These are phyloP conservation scores for Antheraea mylitta DNA, from an alignment of 1,140 invertebrate species.

Conservation along the genomic window DNA sequence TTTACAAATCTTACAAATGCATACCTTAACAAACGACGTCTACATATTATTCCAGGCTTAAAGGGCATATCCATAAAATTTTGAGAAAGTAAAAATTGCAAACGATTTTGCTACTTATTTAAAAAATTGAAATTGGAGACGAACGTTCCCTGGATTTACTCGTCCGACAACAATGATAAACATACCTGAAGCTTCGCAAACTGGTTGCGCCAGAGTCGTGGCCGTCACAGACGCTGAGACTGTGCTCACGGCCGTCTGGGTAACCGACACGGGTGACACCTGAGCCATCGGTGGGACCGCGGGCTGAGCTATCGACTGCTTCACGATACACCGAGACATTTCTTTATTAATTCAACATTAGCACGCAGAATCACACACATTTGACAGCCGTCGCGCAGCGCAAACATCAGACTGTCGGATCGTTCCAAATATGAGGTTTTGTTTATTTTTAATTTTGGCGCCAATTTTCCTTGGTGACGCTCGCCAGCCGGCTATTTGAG, in stretches of 20 bases:
- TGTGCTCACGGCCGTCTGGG: slow-evolving; percentile 29
- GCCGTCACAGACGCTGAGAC: slow-evolving; percentile 31
- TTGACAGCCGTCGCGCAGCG: slow-evolving; percentile 46
- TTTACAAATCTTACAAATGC: no score
- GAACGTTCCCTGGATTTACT: background rate
- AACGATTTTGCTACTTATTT: background rate
- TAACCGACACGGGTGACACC: slow-evolving; percentile 34
- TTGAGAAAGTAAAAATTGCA: background rate
- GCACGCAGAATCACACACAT: slow-evolving; percentile 40
- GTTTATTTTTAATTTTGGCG: slow-evolving; percentile 77
- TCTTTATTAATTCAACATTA: slow-evolving; percentile 26
- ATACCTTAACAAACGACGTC: no score
- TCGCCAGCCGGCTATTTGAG: slow-evolving; percentile 34
- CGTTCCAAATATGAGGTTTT: slow-evolving; percentile 73
- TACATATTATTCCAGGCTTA: no score
- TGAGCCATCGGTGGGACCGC: slow-evolving; percentile 33
- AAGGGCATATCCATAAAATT: no score
- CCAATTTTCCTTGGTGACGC: slow-evolving; percentile 58
- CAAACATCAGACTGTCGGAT: slow-evolving; percentile 70
- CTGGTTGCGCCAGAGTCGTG: slow-evolving; percentile 23
- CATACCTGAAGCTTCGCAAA: slow-evolving; percentile 49
- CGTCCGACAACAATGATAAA: slow-evolving; percentile 11
- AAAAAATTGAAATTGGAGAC: background rate
- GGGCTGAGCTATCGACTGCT: slow-evolving; percentile 57
- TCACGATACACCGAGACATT: slow-evolving; percentile 70